phyloP scores from a whole-genome alignment of 1,140 invertebrate species.

The Mesaphorura yosii region DNA sequence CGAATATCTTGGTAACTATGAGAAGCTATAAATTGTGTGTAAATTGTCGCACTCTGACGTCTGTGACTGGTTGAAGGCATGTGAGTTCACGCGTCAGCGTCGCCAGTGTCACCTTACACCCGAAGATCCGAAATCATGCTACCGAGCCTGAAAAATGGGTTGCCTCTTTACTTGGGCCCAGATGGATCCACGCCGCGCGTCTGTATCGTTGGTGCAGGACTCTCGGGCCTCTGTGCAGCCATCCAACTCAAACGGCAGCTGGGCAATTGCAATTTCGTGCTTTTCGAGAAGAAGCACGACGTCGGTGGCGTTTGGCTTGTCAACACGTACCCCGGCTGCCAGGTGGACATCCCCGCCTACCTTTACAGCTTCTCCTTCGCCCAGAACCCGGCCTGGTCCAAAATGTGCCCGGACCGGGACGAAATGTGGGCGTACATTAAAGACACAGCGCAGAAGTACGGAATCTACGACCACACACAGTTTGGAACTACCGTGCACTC shows the following conservation, averaged over 20 bases:
- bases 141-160: too few species aligned
- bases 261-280: background rate
- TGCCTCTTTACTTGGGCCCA: too few species aligned
- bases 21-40: too few species aligned
- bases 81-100: too few species aligned
- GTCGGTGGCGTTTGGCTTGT: constrained; percentile 10
- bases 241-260: constrained; percentile 2
- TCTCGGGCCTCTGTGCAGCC: constrained; percentile 1
- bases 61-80: too few species aligned
- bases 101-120: too few species aligned
- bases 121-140: too few species aligned
- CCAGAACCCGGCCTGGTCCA: constrained; percentile 17
- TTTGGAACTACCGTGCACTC: constrained; percentile 14
- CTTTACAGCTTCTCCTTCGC: constrained; percentile 8
- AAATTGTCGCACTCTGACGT: too few species aligned
- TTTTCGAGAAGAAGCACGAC: constrained; percentile 5
- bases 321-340: constrained; percentile 9
- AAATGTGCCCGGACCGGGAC: constrained; percentile 9
- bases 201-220: too few species aligned
- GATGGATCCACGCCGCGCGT: too few species aligned
- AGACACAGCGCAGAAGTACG: constrained; percentile 10
- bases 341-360: background rate
- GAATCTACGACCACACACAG: constrained; percentile 8
- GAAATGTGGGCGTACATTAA: constrained; percentile 22
- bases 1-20: too few species aligned